Conservation (phyloP, 2,113 vertebrate species). For the Candoia aspera region DNA sequence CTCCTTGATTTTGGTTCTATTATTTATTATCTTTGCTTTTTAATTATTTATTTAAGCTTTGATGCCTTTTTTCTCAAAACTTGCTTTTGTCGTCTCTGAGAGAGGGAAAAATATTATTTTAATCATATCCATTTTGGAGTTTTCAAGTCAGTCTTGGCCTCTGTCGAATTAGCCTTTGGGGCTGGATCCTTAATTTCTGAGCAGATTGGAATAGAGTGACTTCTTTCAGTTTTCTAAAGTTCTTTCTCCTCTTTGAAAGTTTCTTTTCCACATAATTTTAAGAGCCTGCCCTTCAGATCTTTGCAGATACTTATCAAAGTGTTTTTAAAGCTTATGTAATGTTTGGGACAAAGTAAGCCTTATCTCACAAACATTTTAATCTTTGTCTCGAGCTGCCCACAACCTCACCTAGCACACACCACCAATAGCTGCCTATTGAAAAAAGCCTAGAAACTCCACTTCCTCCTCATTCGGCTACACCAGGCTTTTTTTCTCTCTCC, state of each 20-base stretch:
- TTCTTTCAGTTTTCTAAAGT: neutral
- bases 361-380: neutral
- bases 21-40: too few species aligned
- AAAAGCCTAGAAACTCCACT: neutral
- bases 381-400: neutral
- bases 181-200: neutral
- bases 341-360: neutral
- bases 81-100: too few species aligned
- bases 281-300: neutral
- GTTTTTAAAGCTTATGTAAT: neutral
- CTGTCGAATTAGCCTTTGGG: neutral
- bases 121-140: neutral
- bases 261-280: neutral
- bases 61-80: too few species aligned
- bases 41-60: too few species aligned
- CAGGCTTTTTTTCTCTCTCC: neutral
- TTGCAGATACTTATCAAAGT: neutral
- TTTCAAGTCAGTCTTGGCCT: neutral
- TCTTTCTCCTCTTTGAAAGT: neutral
- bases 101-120: neutral
- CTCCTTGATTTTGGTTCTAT: too few species aligned
- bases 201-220: neutral
- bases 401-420: neutral
- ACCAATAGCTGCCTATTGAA: neutral
- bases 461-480: neutral